These are phyloP conservation scores for Cynopterus brachyotis DNA, from an alignment of 2,113 vertebrate species.

Conservation along the genomic window DNA sequence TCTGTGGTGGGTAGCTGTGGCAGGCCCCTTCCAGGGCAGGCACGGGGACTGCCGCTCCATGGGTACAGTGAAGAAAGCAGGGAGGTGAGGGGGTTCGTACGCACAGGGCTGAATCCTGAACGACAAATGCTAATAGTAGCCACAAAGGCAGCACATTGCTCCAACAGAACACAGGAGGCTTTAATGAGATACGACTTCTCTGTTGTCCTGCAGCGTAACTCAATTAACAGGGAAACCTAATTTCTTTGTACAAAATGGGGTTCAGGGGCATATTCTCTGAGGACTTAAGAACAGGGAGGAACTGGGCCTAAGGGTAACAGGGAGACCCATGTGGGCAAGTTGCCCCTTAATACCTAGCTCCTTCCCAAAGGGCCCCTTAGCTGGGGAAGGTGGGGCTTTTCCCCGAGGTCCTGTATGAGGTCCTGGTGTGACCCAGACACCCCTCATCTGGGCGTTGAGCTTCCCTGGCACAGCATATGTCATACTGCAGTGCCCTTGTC, in stretches of 20 bases:
- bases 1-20: background rate
- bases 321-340: background rate
- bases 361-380: background rate
- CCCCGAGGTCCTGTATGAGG: background rate
- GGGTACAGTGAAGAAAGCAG: background rate
- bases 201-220: conserved; percentile 81
- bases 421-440: background rate
- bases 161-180: conserved; percentile 78
- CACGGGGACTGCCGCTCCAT: background rate
- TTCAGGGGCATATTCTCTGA: background rate
- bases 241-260: conserved; percentile 54
- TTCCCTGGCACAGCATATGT: fast-evolving
- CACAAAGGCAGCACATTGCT: conserved; percentile 73
- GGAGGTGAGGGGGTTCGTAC: conserved; percentile 43
- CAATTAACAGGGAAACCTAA: conserved; percentile 78
- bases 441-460: background rate
- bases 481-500: fast-evolving
- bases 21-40: background rate
- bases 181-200: conserved; percentile 79
- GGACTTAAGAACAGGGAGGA: background rate
- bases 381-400: no score
- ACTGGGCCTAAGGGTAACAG: background rate
- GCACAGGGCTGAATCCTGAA: conserved; percentile 71
- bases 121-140: conserved; percentile 76
- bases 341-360: background rate